phyloP scores from a whole-genome alignment of 2,888 invertebrate species.

The Macaria liturata region DNA sequence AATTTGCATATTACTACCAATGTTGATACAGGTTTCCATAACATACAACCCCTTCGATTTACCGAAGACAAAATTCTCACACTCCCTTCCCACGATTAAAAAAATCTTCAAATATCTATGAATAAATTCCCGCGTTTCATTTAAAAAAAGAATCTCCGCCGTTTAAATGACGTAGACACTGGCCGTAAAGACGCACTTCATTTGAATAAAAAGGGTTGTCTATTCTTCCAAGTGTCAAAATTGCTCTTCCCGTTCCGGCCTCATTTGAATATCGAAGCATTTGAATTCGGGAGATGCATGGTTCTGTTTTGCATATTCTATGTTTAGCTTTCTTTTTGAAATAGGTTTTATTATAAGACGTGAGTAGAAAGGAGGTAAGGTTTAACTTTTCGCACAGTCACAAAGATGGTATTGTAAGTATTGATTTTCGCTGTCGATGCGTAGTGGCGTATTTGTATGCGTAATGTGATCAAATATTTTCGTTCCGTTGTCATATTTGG shows the following conservation, averaged over 20 bases:
- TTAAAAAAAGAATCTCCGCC: slow-evolving; percentile 52
- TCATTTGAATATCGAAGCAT: slow-evolving; percentile 76
- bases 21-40: slow-evolving; percentile 80
- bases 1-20: slow-evolving; percentile 71
- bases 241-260: slow-evolving; percentile 75
- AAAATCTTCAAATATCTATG: slow-evolving; percentile 54
- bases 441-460: slow-evolving; percentile 49
- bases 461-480: slow-evolving; percentile 82
- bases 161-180: slow-evolving; percentile 53
- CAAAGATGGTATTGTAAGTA: slow-evolving; percentile 52
- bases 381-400: slow-evolving; percentile 67
- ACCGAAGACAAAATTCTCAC: slow-evolving; percentile 57
- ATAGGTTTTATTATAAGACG: slow-evolving; percentile 23
- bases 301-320: slow-evolving; percentile 75
- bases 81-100: slow-evolving; percentile 58
- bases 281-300: slow-evolving; percentile 51
- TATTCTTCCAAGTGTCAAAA: slow-evolving; percentile 81
- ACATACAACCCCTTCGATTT: slow-evolving; percentile 75
- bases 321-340: slow-evolving; percentile 42
- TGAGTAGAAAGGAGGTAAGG: slow-evolving; percentile 24
- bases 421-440: slow-evolving; percentile 60
- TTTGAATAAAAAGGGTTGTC: slow-evolving; percentile 76
- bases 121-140: slow-evolving; percentile 64
- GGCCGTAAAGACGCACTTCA: slow-evolving; percentile 64
- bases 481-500: slow-evolving; percentile 71